Conservation (phyloP, 2,113 vertebrate species). For the Urocitellus parryii region DNA sequence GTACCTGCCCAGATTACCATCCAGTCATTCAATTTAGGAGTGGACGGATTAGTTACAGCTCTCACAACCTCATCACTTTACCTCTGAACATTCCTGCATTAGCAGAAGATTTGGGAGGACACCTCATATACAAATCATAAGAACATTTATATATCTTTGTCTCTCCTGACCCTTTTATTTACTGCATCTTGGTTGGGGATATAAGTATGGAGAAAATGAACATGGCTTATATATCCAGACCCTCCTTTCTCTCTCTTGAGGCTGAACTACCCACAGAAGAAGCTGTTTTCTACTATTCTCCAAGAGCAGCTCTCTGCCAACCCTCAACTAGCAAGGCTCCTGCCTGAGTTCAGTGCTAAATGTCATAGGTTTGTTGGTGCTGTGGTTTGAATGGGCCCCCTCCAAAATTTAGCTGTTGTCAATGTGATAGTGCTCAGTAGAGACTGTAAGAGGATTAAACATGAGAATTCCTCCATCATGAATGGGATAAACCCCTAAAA, state of each 20-base stretch:
- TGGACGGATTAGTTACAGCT: too few relatives aligned
- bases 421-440: background rate
- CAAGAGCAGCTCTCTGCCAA: background rate
- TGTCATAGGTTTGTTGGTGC: background rate
- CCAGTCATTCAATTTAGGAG: too few relatives aligned
- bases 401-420: background rate
- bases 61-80: too few relatives aligned
- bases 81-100: too few relatives aligned
- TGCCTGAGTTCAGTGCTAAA: background rate
- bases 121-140: too few relatives aligned
- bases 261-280: background rate
- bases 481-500: background rate
- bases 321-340: background rate
- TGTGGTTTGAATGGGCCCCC: background rate
- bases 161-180: background rate
- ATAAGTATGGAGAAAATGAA: background rate
- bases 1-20: too few relatives aligned
- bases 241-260: background rate
- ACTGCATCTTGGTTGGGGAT: background rate
- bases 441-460: background rate
- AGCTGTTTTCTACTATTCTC: background rate
- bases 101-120: too few relatives aligned
- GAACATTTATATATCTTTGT: background rate
- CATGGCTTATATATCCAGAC: background rate
- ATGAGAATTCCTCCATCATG: background rate